Base-by-base conservation (phyloP, 2,797 vertebrate species). In the Typhlichthys subterraneus region DNA sequence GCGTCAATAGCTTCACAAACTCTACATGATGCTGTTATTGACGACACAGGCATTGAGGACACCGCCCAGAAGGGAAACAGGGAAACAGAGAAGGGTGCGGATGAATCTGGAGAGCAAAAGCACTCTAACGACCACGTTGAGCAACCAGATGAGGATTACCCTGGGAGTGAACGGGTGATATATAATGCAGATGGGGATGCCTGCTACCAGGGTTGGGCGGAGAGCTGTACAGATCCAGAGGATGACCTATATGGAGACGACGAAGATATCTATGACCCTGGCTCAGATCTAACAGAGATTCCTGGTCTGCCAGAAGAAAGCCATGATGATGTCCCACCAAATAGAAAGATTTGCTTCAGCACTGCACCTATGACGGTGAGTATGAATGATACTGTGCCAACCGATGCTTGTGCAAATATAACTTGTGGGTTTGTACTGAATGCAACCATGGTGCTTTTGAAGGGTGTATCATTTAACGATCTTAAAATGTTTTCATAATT, bases 341-440 rank as follows among this genome's bases (percentile, higher is more conserved):
- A 93, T 66, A 93, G 98, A 79, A 99, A 95, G 91, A 98, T 99
- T 78, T 79, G 92, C 80, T 99, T 99, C 86, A 99, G 96, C 91
- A 92, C 92, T 52, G 90, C 94, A 72, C 93, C 96, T 11, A 99
- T 99, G 81, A 99, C 93, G 88, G 98, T 99, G 93, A 94, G 93
- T 79, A 17, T 51, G 7, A 53, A 17, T 51, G 7, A 53, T 58
- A 17, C 45, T 54, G 50, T 67, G 65, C 50, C 68, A 73, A 77
- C 23, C 58, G 19, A 65, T 65, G 14, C 38, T 15, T 53, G 15
- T 42, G 12, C 19, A 63, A 48, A 33, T 42, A 47, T 50, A 75
- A 68, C 75, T 63, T 68, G 67, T 74, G 64, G 68, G 70, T 72
- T 78, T 69, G 63, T 64, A 66, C 15, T 59, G 33, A 77, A 70